phyloP scores from a whole-genome alignment of 1,140 invertebrate species.

The Zaprionus tsacasi region DNA sequence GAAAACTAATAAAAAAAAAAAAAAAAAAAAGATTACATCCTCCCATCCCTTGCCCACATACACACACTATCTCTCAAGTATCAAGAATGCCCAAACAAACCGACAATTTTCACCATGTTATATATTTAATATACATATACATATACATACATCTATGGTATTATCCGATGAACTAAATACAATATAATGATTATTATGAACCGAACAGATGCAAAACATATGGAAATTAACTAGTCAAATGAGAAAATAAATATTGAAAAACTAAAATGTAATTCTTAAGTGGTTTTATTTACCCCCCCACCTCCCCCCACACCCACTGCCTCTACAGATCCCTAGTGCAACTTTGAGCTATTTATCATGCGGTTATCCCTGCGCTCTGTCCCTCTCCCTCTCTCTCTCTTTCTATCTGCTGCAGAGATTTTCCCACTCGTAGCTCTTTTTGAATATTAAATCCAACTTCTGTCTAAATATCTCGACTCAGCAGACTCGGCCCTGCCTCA shows the following conservation, averaged over 20 bases:
- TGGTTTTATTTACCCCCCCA: not conserved
- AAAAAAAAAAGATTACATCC: slow-evolving; percentile 19
- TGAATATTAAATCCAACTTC: slow-evolving; percentile 70
- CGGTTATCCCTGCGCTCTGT: not conserved
- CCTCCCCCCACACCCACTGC: not conserved
- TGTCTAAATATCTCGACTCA: slow-evolving; percentile 28
- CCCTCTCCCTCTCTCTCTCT: slow-evolving; percentile 9
- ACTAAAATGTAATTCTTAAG: slow-evolving; percentile 52
- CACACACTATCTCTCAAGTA: slow-evolving; percentile 3
- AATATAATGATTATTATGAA: slow-evolving; percentile 65
- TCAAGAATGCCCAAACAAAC: not conserved
- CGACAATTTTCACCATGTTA: slow-evolving; percentile 69
- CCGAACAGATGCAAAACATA: slow-evolving; percentile 36
- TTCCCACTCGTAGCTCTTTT: slow-evolving; percentile 59
- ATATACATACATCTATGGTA: slow-evolving; percentile 59
- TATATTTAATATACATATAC: slow-evolving; percentile 52
- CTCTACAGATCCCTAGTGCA: slow-evolving; percentile 9
- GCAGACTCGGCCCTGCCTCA: not conserved
- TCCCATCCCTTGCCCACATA: not conserved
- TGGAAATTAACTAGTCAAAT: slow-evolving; percentile 76
- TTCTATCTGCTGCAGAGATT: slow-evolving; percentile 65
- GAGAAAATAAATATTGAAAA: slow-evolving; percentile 77
- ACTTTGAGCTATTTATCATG: slow-evolving; percentile 60
- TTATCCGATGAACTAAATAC: slow-evolving; percentile 70
- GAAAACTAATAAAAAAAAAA: slow-evolving; percentile 17